Conservation (phyloP, 2,113 vertebrate species). For the Ceuthmochares aereus region DNA sequence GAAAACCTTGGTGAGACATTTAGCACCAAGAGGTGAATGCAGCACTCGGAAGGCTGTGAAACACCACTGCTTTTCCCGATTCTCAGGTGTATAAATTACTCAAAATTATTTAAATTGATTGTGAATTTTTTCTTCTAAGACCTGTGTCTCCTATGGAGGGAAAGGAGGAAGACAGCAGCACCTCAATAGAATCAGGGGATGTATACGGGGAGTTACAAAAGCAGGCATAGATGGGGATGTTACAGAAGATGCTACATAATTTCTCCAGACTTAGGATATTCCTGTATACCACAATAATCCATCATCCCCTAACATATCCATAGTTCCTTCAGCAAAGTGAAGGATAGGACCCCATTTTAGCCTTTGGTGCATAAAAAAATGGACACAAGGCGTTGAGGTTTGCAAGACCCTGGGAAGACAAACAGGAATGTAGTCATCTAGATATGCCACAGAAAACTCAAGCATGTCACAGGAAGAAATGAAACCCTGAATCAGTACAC, state of each 20-base stretch:
- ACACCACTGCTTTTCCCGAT: neutral
- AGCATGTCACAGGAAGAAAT: neutral
- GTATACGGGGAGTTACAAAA: neutral
- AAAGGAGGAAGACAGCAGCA: neutral
- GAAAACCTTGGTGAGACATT: neutral
- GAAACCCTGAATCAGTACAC: neutral
- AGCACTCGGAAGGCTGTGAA: neutral
- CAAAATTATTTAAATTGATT: neutral
- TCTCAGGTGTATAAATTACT: neutral
- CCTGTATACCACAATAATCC: neutral
- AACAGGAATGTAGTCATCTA: neutral
- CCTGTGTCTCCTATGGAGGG: neutral
- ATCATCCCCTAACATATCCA: neutral
- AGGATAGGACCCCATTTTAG: neutral
- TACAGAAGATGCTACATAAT: neutral
- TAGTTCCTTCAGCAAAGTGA: neutral
- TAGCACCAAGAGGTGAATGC: neutral
- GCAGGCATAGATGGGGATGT: neutral
- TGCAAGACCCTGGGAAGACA: neutral
- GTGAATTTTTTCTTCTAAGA: neutral
- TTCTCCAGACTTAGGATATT: neutral
- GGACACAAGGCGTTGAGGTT: neutral
- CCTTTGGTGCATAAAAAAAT: neutral
- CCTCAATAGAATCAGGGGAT: rapidly evolving
- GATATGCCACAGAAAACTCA: neutral